Evolutionary conservation across 2,888 invertebrate species (phyloP).

Genomic region (Rutpela maculata): DNA sequence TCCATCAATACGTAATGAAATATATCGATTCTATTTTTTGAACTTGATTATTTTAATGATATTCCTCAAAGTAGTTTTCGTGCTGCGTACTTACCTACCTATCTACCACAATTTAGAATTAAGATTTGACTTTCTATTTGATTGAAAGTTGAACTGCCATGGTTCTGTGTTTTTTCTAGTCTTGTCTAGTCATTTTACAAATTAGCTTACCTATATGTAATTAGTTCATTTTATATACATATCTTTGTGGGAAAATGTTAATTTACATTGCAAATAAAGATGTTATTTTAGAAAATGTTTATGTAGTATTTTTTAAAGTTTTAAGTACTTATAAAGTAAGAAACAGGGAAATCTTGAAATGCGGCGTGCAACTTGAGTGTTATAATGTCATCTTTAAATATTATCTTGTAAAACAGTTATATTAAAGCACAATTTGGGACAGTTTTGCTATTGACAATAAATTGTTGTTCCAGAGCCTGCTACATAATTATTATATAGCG

Average conservation of each 20-base stretch:
- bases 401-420: too few species aligned
- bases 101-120: neutral
- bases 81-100: neutral
- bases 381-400: too few species aligned
- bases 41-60: neutral
- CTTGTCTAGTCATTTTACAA: conserved; percentile 17
- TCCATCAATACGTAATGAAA: neutral
- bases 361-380: too few species aligned
- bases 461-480: too few species aligned
- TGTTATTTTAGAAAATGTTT: conserved; percentile 3
- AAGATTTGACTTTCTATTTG: neutral
- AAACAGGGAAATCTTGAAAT: too few species aligned
- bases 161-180: conserved; percentile 9
- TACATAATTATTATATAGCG: too few species aligned
- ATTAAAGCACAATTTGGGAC: too few species aligned
- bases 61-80: neutral
- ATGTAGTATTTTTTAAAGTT: neutral
- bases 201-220: neutral
- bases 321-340: too few species aligned
- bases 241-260: conserved; percentile 10
- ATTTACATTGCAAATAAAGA: neutral
- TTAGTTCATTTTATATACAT: neutral
- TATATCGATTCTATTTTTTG: neutral
- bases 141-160: conserved; percentile 13
- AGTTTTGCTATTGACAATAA: too few species aligned